phyloP scores from a whole-genome alignment of 1,140 invertebrate species.

The Plodia interpunctella region DNA sequence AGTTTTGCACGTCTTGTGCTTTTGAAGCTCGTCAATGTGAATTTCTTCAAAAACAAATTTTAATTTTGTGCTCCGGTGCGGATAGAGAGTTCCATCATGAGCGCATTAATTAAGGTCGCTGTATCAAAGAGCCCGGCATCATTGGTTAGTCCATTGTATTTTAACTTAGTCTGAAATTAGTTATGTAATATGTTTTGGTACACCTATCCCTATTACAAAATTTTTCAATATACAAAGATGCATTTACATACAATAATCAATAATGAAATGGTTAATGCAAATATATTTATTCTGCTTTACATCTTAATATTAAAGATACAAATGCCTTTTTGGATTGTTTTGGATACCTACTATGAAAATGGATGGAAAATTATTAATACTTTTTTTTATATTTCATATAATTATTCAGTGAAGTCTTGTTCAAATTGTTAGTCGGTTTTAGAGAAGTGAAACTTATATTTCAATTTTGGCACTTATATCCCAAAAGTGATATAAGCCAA shows the following conservation, averaged over 20 bases:
- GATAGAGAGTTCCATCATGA: constrained; percentile 75
- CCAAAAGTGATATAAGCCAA: too few species aligned
- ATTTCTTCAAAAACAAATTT: constrained; percentile 36
- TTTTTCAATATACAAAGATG: not conserved
- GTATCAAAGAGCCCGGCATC: constrained; percentile 58
- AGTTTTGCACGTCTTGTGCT: constrained; percentile 12
- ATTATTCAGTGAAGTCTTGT: too few species aligned
- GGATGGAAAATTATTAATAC: too few species aligned
- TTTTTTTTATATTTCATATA: too few species aligned
- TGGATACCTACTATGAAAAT: too few species aligned
- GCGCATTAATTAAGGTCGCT: constrained; percentile 68
- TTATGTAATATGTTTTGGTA: constrained; percentile 68
- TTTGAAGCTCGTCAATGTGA: constrained; percentile 37
- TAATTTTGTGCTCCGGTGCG: constrained; percentile 66
- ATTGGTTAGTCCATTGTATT: constrained; percentile 45
- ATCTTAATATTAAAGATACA: too few species aligned
- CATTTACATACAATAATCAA: not conserved
- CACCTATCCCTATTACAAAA: not conserved
- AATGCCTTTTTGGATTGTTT: too few species aligned
- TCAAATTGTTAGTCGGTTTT: too few species aligned
- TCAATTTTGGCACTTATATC: too few species aligned
- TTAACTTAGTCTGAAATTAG: constrained; percentile 41
- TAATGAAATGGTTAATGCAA: too few species aligned
- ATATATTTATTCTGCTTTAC: too few species aligned
- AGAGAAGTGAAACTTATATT: too few species aligned